Conservation (phyloP, 2,113 vertebrate species). For the Synchiropus splendidus region DNA sequence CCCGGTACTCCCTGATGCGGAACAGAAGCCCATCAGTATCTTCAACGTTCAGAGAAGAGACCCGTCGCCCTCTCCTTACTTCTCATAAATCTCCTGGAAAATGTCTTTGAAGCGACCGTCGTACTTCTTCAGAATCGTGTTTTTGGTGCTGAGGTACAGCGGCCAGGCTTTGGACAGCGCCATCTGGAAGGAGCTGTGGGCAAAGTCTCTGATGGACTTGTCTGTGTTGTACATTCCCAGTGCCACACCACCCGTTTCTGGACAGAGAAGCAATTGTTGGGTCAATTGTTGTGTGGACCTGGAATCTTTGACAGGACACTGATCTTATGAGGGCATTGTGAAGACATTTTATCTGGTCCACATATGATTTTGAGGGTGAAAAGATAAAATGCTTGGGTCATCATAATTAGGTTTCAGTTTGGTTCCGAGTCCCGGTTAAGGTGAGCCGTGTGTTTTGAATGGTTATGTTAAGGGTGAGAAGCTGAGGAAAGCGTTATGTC, state of each 20-base stretch:
- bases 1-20: conserved; percentile 79
- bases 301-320: too few relatives aligned
- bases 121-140: conserved; percentile 95
- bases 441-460: too few relatives aligned
- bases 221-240: conserved; percentile 98
- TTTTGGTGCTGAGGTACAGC: conserved; percentile 97
- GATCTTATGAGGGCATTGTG: too few relatives aligned
- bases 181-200: conserved; percentile 98
- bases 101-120: conserved; percentile 97
- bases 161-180: conserved; percentile 82
- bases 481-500: too few relatives aligned
- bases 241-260: conserved; percentile 86
- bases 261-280: conserved; percentile 5
- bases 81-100: conserved; percentile 97
- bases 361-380: too few relatives aligned
- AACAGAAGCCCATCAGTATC: conserved; percentile 6
- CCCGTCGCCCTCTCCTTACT: conserved; percentile 62
- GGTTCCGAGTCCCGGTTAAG: too few relatives aligned
- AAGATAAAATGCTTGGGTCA: too few relatives aligned
- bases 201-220: conserved; percentile 87
- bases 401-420: too few relatives aligned
- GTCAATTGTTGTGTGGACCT: too few relatives aligned
- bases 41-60: neutral
- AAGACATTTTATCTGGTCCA: too few relatives aligned
- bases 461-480: too few relatives aligned